Evolutionary conservation across 2,113 vertebrate genomes (phyloP), one percentile per base, ranked within the genome.

Genomic region (Sphaerodactylus townsendi): DNA sequence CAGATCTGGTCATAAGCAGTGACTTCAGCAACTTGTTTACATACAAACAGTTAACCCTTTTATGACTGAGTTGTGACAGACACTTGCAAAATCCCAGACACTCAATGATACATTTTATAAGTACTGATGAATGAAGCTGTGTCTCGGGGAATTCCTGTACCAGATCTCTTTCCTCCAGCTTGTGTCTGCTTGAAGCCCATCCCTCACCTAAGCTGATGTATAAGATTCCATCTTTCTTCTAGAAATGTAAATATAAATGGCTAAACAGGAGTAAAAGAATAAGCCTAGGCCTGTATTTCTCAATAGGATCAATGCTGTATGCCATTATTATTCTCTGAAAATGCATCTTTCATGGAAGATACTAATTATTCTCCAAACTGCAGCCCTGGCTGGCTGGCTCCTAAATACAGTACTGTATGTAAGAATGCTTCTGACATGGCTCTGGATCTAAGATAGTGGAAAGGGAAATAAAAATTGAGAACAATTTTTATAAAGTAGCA

Each of bases 351-450:
- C 39, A 19, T 79, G 33, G 19, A 73, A 50, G 23, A 35, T 85
- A 13, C 86, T 92, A 46, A 87, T 87, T 83, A 83, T 86, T 86
- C 56, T 79, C 73, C 79, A 89, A 66, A 70, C 50, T 90, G 69
- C 6, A 87, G n/a, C 66, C 23, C 90, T 79, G 84, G 84, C 66
- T 81, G 13, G 35, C 41, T 56, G 25, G 39, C 8, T 85, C 8
- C 21, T 86, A 33, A 74, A 85, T 90, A 73, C 84, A 82, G 85
- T 90, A 19, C 39, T 75, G 46, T 44, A 11, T 62, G 10, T 53
- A 64, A 74, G 84, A 81, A 59, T 72, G 10, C 0, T 73, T 33
- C 68, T 82, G 56, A 14, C 28, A 81, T 44, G 37, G 74, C 78
- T 85, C 86, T 46, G 86, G 23, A 68, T 25, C 81, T 69, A 35